Evolutionary conservation across 2,888 invertebrate genomes (phyloP), one percentile per base, ranked within the genome.

Genomic region (Euplexia lucipara): DNA sequence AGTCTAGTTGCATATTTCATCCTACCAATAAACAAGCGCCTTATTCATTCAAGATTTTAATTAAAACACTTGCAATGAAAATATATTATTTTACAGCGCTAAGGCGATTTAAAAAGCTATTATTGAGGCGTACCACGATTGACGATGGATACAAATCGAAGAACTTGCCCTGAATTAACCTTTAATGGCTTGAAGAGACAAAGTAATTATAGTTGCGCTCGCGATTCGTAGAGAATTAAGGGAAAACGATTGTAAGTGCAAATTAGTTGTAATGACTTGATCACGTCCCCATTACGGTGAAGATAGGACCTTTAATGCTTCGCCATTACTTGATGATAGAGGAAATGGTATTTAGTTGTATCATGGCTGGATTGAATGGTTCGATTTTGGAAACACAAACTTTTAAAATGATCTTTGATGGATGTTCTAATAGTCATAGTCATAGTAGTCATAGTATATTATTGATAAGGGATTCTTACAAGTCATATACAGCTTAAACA

Each of bases 251-350:
- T 66, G 51, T 51, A 60, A 67, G 70, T 67, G 67, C 60, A 64
- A 78, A 81, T 78, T 70, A 71, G 66, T 69, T 42, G 58, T 53
- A 78, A 81, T 75, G 49, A 53, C 68, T 69, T 62, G 49, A 78
- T 78, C 68, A 69, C 35, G 26, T 42, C 2, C 18, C 52, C 44
- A 70, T 77, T 77, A 64, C 3, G 0, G 18, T 42, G 42, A 70
- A 61, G 62, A 48, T 49, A 41, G 52, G 48, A 48, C 44, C n/a
- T 18, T 41, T 66, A 56, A 74, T 78, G 60, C 45, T 65, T 34
- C 34, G 20, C 63, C 58, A 65, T 61, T 63, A 42, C 49, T 49
- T 37, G 20, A 59, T 69, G 22, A 70, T 47, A 44, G 48, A 58
- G 41, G 22, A 35, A 34, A 47, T 9, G 20, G 20, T 18, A 18